Conservation (phyloP, 2,888 invertebrate genomes). For the Lasioglossum pauxillum region DNA sequence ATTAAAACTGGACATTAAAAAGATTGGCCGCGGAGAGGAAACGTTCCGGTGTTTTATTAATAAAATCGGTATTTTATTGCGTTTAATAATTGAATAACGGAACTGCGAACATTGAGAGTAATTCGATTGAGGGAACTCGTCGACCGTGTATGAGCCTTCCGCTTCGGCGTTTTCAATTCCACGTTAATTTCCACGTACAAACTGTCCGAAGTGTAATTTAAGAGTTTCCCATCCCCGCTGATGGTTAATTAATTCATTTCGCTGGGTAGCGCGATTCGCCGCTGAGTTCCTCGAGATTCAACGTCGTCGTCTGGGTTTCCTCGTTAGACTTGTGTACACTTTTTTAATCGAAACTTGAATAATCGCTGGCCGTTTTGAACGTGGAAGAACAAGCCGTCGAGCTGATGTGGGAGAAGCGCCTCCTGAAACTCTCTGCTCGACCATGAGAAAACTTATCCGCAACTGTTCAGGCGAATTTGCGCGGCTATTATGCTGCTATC, state of each 20-base stretch:
- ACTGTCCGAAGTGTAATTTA: conserved; percentile 1
- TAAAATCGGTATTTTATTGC: neutral
- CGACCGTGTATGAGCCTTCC: neutral
- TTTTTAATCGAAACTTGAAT: conserved; percentile 15
- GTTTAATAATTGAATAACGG: neutral
- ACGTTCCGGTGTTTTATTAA: neutral
- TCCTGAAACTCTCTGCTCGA: neutral
- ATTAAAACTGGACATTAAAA: neutral
- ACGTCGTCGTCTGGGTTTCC: neutral
- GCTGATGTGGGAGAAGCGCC: neutral
- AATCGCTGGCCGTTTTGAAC: neutral
- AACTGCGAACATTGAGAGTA: neutral
- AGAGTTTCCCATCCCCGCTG: neutral
- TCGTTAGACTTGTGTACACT: neutral
- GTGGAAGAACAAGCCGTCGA: neutral
- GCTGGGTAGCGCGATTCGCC: neutral
- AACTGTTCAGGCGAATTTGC: neutral
- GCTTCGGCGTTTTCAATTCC: neutral
- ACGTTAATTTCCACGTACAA: conserved; percentile 1
- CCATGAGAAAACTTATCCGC: neutral
- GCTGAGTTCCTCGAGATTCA: neutral
- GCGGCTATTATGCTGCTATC: neutral
- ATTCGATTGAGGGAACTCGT: neutral
- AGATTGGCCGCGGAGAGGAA: neutral
- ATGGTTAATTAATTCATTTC: conserved; percentile 8